Base-by-base conservation (phyloP, 2,888 invertebrate genomes). In the Kuschelorhynchus macadamiae region DNA sequence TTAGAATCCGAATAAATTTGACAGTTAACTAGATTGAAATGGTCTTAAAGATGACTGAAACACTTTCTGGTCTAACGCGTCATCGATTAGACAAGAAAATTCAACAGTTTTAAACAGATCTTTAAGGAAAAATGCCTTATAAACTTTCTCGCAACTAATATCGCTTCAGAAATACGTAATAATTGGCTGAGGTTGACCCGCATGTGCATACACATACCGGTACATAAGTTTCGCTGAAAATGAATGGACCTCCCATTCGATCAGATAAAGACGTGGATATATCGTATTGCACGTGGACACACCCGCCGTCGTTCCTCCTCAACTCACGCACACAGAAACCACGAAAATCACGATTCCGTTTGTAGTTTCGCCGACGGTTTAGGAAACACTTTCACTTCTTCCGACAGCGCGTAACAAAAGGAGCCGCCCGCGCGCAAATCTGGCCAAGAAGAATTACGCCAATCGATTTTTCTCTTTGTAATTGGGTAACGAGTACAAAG, bases 271-370 rank as follows among this genome's bases (percentile, higher is more conserved):
- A 44, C 32, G 49, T 2, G 36, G 18, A 62, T 62, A 62, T 62
- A 64, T 64, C 50, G 64, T 56, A 64, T 64, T 64, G 50, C 56
- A 64, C 56, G 64, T 64, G 64, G 42, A 57, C 36, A 53, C 53
- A 21, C 32, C 57, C 55, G 63, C 17, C 61, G 52, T 16, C 36
- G 36, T 36, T 52, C 14, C 20, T 49, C 32, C 16, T 36, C 20
- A 33, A 12, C 36, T 52, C 52, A 52, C 52, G 52, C 52, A 30
- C 39, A 25, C 52, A 50, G 44, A 61, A 41, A 61, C 2, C 52
- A 49, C 52, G 61, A 61, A 61, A 61, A 52, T 39, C 61, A 61
- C 61, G 61, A 52, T 52, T 52, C 32, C 50, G 39, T 50, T 61
- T 49, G 59, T 59, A 59, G 42, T 52, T 32, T 30, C 18, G 42